Evolutionary conservation across 1,140 invertebrate species (phyloP).

Genomic region (Bilobella aurantiaca): DNA sequence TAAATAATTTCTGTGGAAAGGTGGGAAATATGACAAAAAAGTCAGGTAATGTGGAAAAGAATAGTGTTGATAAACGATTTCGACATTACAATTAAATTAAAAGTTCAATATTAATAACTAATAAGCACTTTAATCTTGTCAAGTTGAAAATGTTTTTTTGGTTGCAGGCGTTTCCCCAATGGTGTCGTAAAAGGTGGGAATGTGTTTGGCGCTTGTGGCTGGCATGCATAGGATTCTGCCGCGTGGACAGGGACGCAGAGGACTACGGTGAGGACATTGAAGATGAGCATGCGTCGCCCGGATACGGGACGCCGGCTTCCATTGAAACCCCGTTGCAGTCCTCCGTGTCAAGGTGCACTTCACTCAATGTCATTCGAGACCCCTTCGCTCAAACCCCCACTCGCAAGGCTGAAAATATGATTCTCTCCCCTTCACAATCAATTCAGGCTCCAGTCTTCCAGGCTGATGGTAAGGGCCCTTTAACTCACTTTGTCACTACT

Average conservation of each 20-base stretch:
- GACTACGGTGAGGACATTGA: constrained; percentile 35
- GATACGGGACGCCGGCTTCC: constrained; percentile 59
- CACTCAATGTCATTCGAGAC: constrained; percentile 67
- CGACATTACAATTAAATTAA: too few relatives aligned
- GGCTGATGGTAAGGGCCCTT: not conserved
- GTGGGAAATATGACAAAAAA: too few relatives aligned
- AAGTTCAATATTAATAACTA: too few relatives aligned
- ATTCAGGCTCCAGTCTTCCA: not conserved
- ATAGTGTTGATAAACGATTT: too few relatives aligned
- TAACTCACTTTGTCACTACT: not conserved
- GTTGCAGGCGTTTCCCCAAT: constrained; percentile 23
- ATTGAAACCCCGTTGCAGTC: constrained; percentile 68
- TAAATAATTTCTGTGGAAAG: too few relatives aligned
- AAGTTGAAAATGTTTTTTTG: not conserved
- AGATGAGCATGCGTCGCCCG: constrained; percentile 32
- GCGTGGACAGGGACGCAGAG: constrained; percentile 37
- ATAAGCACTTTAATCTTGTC: not conserved
- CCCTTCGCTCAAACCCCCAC: constrained; percentile 46
- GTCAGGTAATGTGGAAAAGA: too few relatives aligned
- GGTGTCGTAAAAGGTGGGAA: constrained; percentile 25
- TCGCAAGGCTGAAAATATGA: constrained; percentile 35
- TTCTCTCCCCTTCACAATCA: not conserved
- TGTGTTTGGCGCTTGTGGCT: constrained; percentile 21
- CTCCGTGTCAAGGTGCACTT: constrained; percentile 69
- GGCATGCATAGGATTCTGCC: constrained; percentile 37